phyloP scores from a whole-genome alignment of 1,140 invertebrate species.

The Drosophila tsacasi region DNA sequence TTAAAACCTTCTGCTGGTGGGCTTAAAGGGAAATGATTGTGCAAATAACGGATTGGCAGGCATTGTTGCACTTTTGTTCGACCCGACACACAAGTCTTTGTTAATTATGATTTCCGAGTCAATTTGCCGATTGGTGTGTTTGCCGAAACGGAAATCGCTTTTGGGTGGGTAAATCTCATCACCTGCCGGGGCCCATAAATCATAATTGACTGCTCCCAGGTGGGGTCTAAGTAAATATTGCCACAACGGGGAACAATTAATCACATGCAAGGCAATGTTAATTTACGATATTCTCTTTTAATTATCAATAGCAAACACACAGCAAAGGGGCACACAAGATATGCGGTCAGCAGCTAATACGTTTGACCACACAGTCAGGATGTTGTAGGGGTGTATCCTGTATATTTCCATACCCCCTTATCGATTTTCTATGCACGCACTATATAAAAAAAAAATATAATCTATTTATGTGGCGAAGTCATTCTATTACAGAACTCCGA shows the following conservation, averaged over 20 bases:
- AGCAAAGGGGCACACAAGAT: not conserved
- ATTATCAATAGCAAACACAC: conserved; percentile 46
- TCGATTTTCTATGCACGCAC: conserved; percentile 2
- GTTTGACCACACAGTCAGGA: not conserved
- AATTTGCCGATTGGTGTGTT: conserved; percentile 44
- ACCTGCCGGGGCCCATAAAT: conserved; percentile 57
- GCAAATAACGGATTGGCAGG: conserved; percentile 8
- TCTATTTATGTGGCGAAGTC: not conserved
- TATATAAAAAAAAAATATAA: not conserved
- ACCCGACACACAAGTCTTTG: conserved; percentile 25
- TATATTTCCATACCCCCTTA: not conserved
- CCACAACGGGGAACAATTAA: conserved; percentile 56
- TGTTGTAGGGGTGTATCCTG: not conserved
- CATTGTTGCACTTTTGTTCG: conserved; percentile 55
- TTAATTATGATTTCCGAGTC: conserved; percentile 67
- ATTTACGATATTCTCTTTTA: conserved; percentile 36
- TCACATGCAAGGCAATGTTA: conserved; percentile 40
- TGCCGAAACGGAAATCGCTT: conserved; percentile 33
- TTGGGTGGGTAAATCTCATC: conserved; percentile 29
- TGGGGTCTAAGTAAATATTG: conserved; percentile 62
- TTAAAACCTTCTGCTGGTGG: conserved; percentile 15
- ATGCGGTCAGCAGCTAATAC: not conserved
- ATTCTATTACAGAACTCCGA: not conserved
- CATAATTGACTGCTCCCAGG: conserved; percentile 56
- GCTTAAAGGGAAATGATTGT: conserved; percentile 34